Evolutionary conservation across 2,888 invertebrate species (phyloP).

Genomic region (Zhuqinia jingwanae): DNA sequence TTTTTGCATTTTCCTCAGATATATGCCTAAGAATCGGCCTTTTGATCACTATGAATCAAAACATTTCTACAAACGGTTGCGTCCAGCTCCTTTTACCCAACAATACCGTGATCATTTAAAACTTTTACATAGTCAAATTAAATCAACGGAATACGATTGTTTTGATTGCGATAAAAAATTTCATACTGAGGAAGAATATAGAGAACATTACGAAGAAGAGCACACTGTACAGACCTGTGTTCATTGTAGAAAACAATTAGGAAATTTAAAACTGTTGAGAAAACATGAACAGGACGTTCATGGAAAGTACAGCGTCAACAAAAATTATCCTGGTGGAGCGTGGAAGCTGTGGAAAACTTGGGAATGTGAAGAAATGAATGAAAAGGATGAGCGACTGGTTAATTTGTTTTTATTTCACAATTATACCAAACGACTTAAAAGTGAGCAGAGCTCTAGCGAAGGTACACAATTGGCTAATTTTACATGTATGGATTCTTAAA

Average conservation of each 20-base stretch:
- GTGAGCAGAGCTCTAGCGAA: background rate
- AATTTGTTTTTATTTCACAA: slow-evolving; percentile 66
- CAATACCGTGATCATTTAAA: slow-evolving; percentile 65
- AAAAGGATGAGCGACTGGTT: slow-evolving; percentile 60
- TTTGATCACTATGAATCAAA: slow-evolving; percentile 70
- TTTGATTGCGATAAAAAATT: slow-evolving; percentile 72
- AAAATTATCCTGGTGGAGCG: slow-evolving; percentile 71
- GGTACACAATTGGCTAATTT: slow-evolving; percentile 8
- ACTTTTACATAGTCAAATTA: slow-evolving; percentile 54
- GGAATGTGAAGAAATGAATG: slow-evolving; percentile 69
- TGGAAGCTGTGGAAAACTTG: slow-evolving; percentile 71
- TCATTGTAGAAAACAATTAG: slow-evolving; percentile 69
- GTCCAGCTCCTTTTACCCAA: slow-evolving; percentile 73
- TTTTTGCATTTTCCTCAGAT: no score
- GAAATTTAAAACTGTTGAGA: slow-evolving; percentile 47
- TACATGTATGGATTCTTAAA: background rate
- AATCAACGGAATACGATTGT: slow-evolving; percentile 70
- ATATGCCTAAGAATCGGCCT: slow-evolving; percentile 61
- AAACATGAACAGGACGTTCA: slow-evolving; percentile 71
- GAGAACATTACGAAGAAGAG: slow-evolving; percentile 71
- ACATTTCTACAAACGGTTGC: slow-evolving; percentile 75
- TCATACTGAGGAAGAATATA: slow-evolving; percentile 63
- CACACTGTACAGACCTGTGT: slow-evolving; percentile 74
- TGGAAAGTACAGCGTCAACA: slow-evolving; percentile 48
- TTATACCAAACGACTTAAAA: slow-evolving; percentile 37